phyloP scores from a whole-genome alignment of 1,140 invertebrate genomes.

The Calliopsis andreniformis region DNA sequence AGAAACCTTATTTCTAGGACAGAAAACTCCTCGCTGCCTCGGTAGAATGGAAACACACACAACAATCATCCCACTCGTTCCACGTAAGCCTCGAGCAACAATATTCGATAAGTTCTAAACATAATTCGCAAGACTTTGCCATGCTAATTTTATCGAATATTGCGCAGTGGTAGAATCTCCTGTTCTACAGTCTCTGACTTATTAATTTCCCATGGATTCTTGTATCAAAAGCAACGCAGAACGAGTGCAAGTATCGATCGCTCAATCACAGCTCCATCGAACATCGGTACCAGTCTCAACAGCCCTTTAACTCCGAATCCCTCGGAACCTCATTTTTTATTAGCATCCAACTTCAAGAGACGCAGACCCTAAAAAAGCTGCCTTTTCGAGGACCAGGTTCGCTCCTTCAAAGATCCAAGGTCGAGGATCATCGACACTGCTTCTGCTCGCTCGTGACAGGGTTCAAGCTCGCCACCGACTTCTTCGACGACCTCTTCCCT shows the following conservation, averaged over 20 bases:
- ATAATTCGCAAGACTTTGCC: too few species aligned
- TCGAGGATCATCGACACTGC: conserved; percentile 65
- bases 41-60: background rate
- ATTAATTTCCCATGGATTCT: too few species aligned
- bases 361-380: background rate
- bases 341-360: background rate
- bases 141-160: too few species aligned
- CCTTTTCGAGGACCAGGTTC: background rate
- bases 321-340: background rate
- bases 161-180: background rate
- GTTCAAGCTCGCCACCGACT: conserved; percentile 55
- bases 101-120: too few species aligned
- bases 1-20: background rate
- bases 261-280: background rate
- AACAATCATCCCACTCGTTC: conserved; percentile 4
- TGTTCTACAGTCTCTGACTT: too few species aligned
- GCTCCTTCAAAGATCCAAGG: background rate
- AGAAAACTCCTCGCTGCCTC: background rate
- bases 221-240: background rate
- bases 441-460: conserved; percentile 61
- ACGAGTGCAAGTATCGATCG: background rate
- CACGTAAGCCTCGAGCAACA: background rate
- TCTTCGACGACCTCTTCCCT: conserved; percentile 70
- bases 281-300: background rate
- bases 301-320: background rate